phyloP scores from a whole-genome alignment of 2,888 invertebrate genomes.

The Mycalesis mineus region DNA sequence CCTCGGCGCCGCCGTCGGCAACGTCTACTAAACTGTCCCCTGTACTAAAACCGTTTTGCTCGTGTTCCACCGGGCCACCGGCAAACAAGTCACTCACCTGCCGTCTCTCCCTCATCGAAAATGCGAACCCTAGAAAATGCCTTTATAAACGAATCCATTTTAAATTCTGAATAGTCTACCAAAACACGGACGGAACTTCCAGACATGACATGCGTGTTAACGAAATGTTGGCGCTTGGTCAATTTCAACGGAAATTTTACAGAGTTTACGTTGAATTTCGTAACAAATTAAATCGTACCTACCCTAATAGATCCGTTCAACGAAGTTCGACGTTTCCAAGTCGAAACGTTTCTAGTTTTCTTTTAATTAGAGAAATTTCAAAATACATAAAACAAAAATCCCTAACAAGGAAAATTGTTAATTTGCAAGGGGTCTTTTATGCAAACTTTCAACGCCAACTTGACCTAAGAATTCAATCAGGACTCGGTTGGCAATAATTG shows the following conservation, averaged over 20 bases:
- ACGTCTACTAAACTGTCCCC: constrained; percentile 65
- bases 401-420: constrained; percentile 49
- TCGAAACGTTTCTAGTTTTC: constrained; percentile 37
- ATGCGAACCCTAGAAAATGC: constrained; percentile 70
- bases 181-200: constrained; percentile 66
- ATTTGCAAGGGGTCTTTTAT: constrained; percentile 63
- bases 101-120: constrained; percentile 69
- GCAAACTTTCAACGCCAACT: constrained; percentile 65
- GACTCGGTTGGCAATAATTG: constrained; percentile 69
- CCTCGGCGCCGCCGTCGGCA: constrained; percentile 48
- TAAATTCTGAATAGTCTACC: constrained; percentile 71
- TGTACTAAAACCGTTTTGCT: constrained; percentile 52
- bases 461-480: constrained; percentile 74
- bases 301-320: constrained; percentile 36
- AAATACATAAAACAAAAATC: constrained; percentile 45
- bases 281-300: constrained; percentile 48
- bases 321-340: constrained; percentile 28
- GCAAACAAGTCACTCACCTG: constrained; percentile 78
- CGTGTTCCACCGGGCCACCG: constrained; percentile 58
- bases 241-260: constrained; percentile 57
- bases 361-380: constrained; percentile 43
- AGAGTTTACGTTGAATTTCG: constrained; percentile 47
- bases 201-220: constrained; percentile 75
- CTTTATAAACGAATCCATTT: constrained; percentile 74
- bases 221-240: constrained; percentile 65